Percentiles rank a stretch among this genome's conserved stretches.
Evolutionary conservation across 1,140 invertebrate species (phyloP).

Genomic region (Drosophila kikkawai): DNA sequence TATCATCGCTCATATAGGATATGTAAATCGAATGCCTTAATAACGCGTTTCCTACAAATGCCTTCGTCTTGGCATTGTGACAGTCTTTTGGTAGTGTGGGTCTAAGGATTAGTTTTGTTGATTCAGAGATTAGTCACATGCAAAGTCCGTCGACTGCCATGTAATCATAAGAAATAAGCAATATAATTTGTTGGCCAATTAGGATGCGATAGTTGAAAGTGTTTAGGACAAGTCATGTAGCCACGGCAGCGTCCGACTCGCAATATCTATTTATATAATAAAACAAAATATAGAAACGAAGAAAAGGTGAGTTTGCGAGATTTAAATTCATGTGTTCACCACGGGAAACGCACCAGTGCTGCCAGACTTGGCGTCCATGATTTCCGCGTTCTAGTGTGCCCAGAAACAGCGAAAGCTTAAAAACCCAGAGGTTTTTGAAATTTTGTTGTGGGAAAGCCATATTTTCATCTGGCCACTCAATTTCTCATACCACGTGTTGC

Average conservation of each 20-base stretch:
- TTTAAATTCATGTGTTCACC: slow-evolving; percentile 16
- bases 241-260: slow-evolving; percentile 65
- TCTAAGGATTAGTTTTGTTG: slow-evolving; percentile 45
- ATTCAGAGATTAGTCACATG: slow-evolving; percentile 59
- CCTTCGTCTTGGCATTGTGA: background rate
- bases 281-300: slow-evolving; percentile 59
- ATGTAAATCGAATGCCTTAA: background rate
- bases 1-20: slow-evolving; percentile 1
- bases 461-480: too few species aligned
- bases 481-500: slow-evolving; percentile 17
- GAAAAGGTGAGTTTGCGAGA: slow-evolving; percentile 2
- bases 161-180: slow-evolving; percentile 65
- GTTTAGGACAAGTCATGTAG: slow-evolving; percentile 68
- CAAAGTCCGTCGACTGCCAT: slow-evolving; percentile 53
- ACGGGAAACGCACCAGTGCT: too few species aligned
- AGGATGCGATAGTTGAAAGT: slow-evolving; percentile 53
- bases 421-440: too few species aligned
- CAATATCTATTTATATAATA: slow-evolving; percentile 83
- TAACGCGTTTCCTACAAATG: background rate
- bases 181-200: slow-evolving; percentile 74
- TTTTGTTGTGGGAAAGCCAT: too few species aligned
- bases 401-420: too few species aligned
- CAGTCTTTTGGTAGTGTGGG: slow-evolving; percentile 14
- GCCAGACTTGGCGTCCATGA: too few species aligned
- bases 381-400: too few species aligned